Conservation (phyloP, 2,113 vertebrate genomes). For the Stegostoma tigrinum region DNA sequence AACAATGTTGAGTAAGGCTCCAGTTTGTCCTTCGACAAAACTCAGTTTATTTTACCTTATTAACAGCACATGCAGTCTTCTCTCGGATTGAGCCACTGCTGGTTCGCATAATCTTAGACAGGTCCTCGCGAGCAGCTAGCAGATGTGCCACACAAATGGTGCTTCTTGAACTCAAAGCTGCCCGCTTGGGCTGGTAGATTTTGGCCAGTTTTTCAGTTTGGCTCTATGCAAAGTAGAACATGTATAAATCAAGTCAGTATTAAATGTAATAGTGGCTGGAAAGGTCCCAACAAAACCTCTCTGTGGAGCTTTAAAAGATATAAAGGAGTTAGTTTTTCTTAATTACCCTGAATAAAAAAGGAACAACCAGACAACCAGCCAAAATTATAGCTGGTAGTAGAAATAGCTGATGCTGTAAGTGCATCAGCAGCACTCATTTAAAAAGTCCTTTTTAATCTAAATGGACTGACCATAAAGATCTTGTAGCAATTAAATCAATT, state of each 20-base stretch:
- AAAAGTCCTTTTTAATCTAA: no score
- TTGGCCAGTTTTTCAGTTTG: conserved; percentile 83
- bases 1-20: not conserved
- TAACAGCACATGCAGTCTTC: conserved; percentile 90
- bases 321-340: not conserved
- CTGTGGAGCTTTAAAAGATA: not conserved
- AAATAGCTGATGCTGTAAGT: not conserved
- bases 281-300: not conserved
- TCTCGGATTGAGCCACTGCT: conserved; percentile 86
- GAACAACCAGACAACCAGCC: not conserved
- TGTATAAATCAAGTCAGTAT: not conserved
- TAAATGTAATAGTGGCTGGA: conserved; percentile 21
- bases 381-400: not conserved
- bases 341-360: not conserved
- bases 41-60: conserved; percentile 66
- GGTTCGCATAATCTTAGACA: conserved; percentile 89
- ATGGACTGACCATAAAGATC: not conserved
- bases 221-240: conserved; percentile 56
- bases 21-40: not conserved
- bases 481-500: not conserved
- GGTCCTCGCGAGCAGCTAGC: conserved; percentile 82
- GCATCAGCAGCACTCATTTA: not conserved
- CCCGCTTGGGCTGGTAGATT: conserved; percentile 84
- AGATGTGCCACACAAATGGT: conserved; percentile 77
- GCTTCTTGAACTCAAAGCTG: conserved; percentile 65